These are phyloP conservation scores for Portevinia maculata DNA, from an alignment of 2,888 invertebrate genomes.

Conservation along the genomic window DNA sequence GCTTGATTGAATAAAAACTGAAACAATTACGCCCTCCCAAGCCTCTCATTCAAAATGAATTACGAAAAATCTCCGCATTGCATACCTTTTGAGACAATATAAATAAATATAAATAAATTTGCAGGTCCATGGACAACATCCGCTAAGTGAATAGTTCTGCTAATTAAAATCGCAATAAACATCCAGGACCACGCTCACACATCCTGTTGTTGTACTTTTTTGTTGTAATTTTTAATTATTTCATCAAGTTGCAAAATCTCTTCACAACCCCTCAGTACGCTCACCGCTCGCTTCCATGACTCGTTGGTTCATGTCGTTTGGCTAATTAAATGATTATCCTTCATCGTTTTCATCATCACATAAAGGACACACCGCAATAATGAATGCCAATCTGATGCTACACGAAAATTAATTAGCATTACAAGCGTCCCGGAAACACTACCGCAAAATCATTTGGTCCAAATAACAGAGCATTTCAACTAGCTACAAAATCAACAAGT, in stretches of 20 bases:
- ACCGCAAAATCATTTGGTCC: constrained; percentile 69
- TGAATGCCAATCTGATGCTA: constrained; percentile 65
- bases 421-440: constrained; percentile 69
- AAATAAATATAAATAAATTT: constrained; percentile 43
- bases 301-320: constrained; percentile 41
- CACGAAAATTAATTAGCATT: constrained; percentile 71
- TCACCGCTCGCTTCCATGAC: constrained; percentile 25
- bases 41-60: no score
- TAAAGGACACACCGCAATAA: constrained; percentile 69
- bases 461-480: constrained; percentile 31
- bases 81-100: not conserved
- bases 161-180: constrained; percentile 58
- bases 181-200: not conserved
- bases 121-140: constrained; percentile 16
- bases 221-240: constrained; percentile 22
- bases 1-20: no score
- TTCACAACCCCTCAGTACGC: constrained; percentile 1
- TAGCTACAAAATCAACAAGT: constrained; percentile 68
- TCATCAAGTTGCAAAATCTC: constrained; percentile 16
- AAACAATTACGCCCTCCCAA: no score
- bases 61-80: not conserved
- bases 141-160: constrained; percentile 38
- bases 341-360: constrained; percentile 47
- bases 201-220: not conserved
- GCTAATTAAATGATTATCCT: constrained; percentile 73